These are phyloP conservation scores for Metridium senile DNA, from an alignment of 92 coral and sea anemone species.

Conservation along the genomic window DNA sequence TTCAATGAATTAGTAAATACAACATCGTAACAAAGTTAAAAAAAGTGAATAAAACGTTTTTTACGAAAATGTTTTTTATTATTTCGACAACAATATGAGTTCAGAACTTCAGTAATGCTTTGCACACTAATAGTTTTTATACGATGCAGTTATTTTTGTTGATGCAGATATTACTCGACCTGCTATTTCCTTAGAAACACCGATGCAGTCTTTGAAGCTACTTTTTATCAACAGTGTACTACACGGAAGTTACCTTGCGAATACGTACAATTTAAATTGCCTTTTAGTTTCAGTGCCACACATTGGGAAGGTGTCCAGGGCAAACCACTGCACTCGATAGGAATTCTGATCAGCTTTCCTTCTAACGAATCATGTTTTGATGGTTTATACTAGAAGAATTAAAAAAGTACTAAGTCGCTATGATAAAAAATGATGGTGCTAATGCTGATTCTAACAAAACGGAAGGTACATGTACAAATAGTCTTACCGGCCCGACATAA, in stretches of 20 bases:
- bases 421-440: neutral
- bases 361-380: neutral
- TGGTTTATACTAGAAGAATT: neutral
- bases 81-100: no score
- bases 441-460: neutral
- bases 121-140: no score
- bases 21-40: no score
- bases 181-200: no score
- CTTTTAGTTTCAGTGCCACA: slow-evolving; percentile 30
- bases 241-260: neutral
- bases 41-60: no score
- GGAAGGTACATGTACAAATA: neutral
- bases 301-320: slow-evolving; percentile 26
- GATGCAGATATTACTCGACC: no score
- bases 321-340: slow-evolving; percentile 27
- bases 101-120: no score
- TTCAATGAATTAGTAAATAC: no score
- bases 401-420: neutral
- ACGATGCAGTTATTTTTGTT: no score
- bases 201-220: no score
- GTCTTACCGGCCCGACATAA: slow-evolving; percentile 35
- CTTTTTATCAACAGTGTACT: neutral
- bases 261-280: slow-evolving; percentile 24
- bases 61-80: no score
- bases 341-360: slow-evolving; percentile 24